Base-by-base conservation (phyloP, 2,888 invertebrate species). In the Mythimna impura region DNA sequence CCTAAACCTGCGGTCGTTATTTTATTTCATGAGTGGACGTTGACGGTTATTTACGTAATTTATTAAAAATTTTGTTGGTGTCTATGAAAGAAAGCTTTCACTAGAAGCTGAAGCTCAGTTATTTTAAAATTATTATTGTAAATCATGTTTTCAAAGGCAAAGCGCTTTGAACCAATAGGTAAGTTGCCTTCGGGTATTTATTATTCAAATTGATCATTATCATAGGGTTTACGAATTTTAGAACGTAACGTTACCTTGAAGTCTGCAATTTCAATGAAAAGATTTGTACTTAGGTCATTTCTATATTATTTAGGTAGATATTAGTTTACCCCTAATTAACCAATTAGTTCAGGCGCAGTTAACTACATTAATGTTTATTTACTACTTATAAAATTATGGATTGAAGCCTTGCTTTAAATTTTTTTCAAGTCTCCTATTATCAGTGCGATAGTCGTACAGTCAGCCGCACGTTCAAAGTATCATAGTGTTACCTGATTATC, bases 111-210 rank as follows among this genome's bases (percentile, higher is more conserved):
- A 67, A 52, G 10, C 52, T 36, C n/a, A 36, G 10, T 55, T 63
- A 61, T 57, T 36, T 55, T 73, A 64, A 30, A 58, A 63, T 67
- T n/a, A 60, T 34, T 66, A 60, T 69, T 72, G 34, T 65, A 73
- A 75, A 91, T 69, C 75, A 96, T 96, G 96, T 96, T 96, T 86
- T 95, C 96, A 14, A 96, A 96, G 89, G 95, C 96, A 22, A 96
- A 96, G 83, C 91, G 96, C 74, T 96, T 96, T 88, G 95, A 95
- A 87, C 87, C 89, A 71, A 77, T 89, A 54, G 93, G 95, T 95
- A 90, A 94, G 94, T 91, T 25, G 3, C 3, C n/a, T 54, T 57
- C 55, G 17, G 40, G 10, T 40, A 55, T 55, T 25, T 30, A 7
- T 8, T 17, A 57, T 17, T 30, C 30, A 30, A 57, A 20, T 57